Base-by-base conservation (phyloP, 2,797 vertebrate genomes). In the Mormyrops boulengeri region DNA sequence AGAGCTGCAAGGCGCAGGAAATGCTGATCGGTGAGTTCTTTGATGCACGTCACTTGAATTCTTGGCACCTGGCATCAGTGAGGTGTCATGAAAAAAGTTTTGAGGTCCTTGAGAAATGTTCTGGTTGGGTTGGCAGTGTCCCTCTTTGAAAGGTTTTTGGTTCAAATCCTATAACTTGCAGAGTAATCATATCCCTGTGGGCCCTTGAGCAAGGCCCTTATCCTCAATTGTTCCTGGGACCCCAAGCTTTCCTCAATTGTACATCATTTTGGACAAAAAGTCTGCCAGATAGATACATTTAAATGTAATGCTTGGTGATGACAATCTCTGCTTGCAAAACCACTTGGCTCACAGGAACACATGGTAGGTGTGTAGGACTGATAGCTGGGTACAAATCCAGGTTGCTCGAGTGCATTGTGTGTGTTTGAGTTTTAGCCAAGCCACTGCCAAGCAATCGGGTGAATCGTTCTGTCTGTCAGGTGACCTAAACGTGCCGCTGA, bases 1-100 rank as follows among this genome's bases (percentile, higher is more conserved):
- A 96, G 93, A 97, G 92, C 93, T 99, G 99, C 80, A 93, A 95
- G 87, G 96, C 94, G 90, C 98, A 97, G 89, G 94, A 92, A 94
- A 97, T 99, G 98, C 96, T 96, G 95, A 95, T 97, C 52, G 96
- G 97, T 97, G 95, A 93, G 96, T 95, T 30, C 14, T 82, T 47
- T n/a, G 73, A 34, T 77, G 69, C 34, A 38, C 30, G 26, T 34
- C 26, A 14, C 26, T 73, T 34, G 12, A 73, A 73, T 8, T 17
- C 14, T 77, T 38, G 30, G 12, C 30, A 77, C 34, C 12, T 26
- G 34, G 34, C 69, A 19, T 77, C 14, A 77, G 14, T 44, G 34
- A 7, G 38, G 44, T 19, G 30, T 44, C 26, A 73, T 14, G 66
- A 34, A 34, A 84, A n/a, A 82, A 2, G 5, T 47, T 22, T 85